Evolutionary conservation across 2,113 vertebrate genomes (phyloP), one percentile per base, ranked within the genome.

Genomic region (Oreochromis spilurus): DNA sequence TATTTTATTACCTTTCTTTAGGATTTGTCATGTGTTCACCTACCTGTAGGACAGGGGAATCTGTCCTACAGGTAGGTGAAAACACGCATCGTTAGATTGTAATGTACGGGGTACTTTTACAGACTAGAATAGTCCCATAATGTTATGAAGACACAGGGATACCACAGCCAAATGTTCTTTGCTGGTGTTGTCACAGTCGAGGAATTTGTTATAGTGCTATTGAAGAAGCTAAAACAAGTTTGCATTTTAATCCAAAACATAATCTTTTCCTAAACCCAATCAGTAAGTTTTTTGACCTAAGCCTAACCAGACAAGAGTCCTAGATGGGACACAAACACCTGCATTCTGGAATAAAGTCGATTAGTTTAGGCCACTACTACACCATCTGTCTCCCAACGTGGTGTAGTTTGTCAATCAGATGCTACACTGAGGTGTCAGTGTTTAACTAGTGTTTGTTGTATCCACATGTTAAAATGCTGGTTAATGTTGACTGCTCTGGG

Each of bases 81-180:
- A 11, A 3, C 26, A 77, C 6, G 0, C 0, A 31, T 11, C 1
- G 3, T 72, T 72, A 72, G 1, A 45, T 45, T 45, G 13, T 24
- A 17, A 26, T 45, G 67, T 26, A 45, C 1, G 5, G 12, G 62
- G n/a, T 70, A 70, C n/a, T 70, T 67, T 40, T n/a, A n/a, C 0
- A 2, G 8, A 45, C 0, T 72, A 72, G 13, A 26, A 10, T 45
- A 26, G 21, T 17, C 67, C 67, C 8, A 72, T 72, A 26, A 72
- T 72, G 2, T 72, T 26, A 45, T 21, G 13, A 72, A 26, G 38
- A 0, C 2, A 72, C 38, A 72, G 13, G 14, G n/a, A 45, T 72
- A 45, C 38, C 13, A 26, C 38, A 45, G 67, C 38, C 40, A 72
- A 72, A 6, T 10, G 40, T 0, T 72, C 65, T 72, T 45, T 26